A percentile compares a stretch with the other conserved stretches of the same genome.
Conservation (phyloP, 2,888 invertebrate genomes). For the Tipula helvola region DNA sequence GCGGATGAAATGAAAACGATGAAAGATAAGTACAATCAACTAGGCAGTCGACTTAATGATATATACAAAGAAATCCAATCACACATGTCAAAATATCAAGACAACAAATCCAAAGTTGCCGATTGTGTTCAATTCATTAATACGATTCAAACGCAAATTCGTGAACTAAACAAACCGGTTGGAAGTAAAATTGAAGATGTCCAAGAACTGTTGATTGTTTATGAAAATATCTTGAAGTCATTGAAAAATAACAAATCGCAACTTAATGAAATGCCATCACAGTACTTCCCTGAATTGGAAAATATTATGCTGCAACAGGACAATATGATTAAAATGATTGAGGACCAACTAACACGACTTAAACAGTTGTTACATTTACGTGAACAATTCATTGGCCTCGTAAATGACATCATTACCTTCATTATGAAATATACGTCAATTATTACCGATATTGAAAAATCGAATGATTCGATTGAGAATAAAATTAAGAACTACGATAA, state of each 20-base stretch:
- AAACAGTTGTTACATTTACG: constrained; percentile 65
- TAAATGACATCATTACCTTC: constrained; percentile 79
- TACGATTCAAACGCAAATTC: constrained; percentile 70
- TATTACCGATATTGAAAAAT: constrained; percentile 72
- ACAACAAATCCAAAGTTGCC: constrained; percentile 65
- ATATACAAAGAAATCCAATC: constrained; percentile 59
- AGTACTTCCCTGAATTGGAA: constrained; percentile 65
- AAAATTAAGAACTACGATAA: constrained; percentile 81
- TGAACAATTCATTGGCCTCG: constrained; percentile 77
- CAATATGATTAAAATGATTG: constrained; percentile 70
- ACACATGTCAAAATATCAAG: constrained; percentile 68
- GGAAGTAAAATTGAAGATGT: constrained; percentile 83
- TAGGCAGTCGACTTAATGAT: constrained; percentile 63
- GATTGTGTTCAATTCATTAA: constrained; percentile 69
- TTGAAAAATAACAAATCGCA: constrained; percentile 66
- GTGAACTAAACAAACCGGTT: constrained; percentile 71
- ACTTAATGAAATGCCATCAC: constrained; percentile 62
- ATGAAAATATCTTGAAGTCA: constrained; percentile 65
- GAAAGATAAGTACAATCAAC: constrained; percentile 63
- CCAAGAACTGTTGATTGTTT: constrained; percentile 62
- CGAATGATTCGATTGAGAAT: constrained; percentile 68
- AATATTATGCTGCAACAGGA: constrained; percentile 71
- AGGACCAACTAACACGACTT: constrained; percentile 72
- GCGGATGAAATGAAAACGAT: constrained; percentile 68
- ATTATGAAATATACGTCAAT: constrained; percentile 77